Percentiles rank a stretch among this genome's conserved stretches.
Conservation (phyloP, 2,797 vertebrate genomes). For the Lemur catta region DNA sequence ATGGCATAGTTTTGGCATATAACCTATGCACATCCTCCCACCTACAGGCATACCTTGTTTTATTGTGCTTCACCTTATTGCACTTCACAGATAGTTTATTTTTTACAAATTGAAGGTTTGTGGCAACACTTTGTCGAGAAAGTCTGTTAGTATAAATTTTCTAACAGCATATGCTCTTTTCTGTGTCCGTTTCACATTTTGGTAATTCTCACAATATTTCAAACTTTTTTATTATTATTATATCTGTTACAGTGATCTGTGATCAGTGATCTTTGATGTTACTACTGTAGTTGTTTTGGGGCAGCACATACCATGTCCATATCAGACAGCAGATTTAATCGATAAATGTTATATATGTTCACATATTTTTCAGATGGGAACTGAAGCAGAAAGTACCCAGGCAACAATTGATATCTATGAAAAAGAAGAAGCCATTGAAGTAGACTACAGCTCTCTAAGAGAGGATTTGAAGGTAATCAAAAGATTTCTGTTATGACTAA, state of each 20-base stretch:
- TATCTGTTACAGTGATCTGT: background rate
- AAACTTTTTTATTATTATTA: background rate
- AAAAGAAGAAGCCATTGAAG: conserved; percentile 87
- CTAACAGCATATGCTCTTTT: background rate
- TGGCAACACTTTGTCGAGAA: background rate
- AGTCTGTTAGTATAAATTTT: background rate
- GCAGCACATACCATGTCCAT: background rate
- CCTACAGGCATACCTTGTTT: background rate
- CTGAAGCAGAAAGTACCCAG: conserved; percentile 82
- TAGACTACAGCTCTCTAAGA: conserved; percentile 90
- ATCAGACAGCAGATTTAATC: background rate
- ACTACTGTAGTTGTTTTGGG: background rate
- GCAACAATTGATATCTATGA: conserved; percentile 86
- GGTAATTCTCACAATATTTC: background rate
- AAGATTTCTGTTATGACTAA: background rate
- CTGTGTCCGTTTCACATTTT: background rate
- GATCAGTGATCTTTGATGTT: background rate
- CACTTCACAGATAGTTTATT: background rate
- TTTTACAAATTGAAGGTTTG: background rate
- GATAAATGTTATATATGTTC: background rate
- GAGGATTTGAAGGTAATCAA: conserved; percentile 85
- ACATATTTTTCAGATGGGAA: conserved; percentile 84
- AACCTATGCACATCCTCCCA: background rate
- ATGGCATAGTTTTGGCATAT: background rate
- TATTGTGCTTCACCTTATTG: background rate